phyloP scores from a whole-genome alignment of 2,888 invertebrate genomes.

The Ormyrus labotus region DNA sequence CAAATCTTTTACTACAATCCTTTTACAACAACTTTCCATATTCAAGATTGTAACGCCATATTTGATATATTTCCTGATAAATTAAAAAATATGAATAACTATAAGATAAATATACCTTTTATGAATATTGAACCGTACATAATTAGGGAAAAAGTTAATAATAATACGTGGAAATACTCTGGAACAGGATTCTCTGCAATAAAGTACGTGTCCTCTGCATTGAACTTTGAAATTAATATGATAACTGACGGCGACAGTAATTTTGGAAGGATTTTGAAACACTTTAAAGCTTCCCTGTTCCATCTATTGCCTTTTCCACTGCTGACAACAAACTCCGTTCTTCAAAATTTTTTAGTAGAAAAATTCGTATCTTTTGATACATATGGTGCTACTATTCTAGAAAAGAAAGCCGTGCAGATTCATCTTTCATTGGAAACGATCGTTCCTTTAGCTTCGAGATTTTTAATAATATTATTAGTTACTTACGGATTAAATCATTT shows the following conservation, averaged over 20 bases:
- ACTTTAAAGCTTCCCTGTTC: background rate
- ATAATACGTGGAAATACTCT: background rate
- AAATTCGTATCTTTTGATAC: background rate
- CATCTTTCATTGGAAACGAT: no score
- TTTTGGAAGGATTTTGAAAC: no score
- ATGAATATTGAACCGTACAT: background rate
- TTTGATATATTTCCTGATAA: background rate
- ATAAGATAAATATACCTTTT: background rate
- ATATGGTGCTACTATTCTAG: background rate
- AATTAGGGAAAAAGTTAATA: background rate
- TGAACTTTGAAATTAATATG: background rate
- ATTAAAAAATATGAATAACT: constrained; percentile 2
- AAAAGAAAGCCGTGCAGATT: background rate
- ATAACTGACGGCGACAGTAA: background rate
- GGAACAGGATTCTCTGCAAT: background rate
- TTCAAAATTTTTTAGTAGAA: no score
- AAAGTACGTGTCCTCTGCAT: background rate
- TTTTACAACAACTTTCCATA: background rate
- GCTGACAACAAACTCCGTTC: background rate
- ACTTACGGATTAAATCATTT: no score
- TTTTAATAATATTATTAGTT: no score
- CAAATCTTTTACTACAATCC: background rate
- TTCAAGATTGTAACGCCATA: background rate
- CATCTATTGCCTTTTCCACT: background rate
- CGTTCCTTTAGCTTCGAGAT: no score